Evolutionary conservation across 2,113 vertebrate species (phyloP).

Genomic region (Psilopsiagon aurifrons): DNA sequence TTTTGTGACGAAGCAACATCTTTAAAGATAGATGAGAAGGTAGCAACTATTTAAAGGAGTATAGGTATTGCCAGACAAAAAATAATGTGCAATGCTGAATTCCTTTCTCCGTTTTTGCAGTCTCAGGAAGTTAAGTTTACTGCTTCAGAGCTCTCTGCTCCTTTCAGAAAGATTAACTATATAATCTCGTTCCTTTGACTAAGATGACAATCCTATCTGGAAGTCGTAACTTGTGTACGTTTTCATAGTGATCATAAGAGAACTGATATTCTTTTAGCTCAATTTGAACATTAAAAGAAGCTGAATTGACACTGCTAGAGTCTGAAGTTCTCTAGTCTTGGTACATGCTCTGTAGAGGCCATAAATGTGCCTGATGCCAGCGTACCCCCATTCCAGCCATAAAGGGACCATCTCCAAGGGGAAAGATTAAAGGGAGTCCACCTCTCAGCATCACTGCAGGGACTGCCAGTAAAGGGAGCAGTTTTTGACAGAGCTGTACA

Average conservation of each 20-base stretch:
- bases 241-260: not conserved
- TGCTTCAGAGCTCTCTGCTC: conserved; percentile 11
- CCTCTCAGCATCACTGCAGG: not conserved
- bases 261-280: not conserved
- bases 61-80: not conserved
- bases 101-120: conserved; percentile 8
- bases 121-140: conserved; percentile 32
- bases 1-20: not conserved
- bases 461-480: not conserved
- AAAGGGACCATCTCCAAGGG: conserved; percentile 51
- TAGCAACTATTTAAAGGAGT: not conserved
- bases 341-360: not conserved
- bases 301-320: not conserved
- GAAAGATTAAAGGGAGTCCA: not conserved
- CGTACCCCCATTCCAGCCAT: not conserved
- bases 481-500: not conserved
- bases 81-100: not conserved
- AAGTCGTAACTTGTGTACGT: not conserved
- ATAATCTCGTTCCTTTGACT: not conserved
- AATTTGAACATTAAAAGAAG: not conserved
- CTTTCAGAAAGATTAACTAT: not conserved
- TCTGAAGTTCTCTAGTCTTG: not conserved
- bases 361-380: not conserved
- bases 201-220: not conserved
- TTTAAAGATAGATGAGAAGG: not conserved